Evolutionary conservation across 2,797 vertebrate species (phyloP).

Genomic region (Cuniculus paca): DNA sequence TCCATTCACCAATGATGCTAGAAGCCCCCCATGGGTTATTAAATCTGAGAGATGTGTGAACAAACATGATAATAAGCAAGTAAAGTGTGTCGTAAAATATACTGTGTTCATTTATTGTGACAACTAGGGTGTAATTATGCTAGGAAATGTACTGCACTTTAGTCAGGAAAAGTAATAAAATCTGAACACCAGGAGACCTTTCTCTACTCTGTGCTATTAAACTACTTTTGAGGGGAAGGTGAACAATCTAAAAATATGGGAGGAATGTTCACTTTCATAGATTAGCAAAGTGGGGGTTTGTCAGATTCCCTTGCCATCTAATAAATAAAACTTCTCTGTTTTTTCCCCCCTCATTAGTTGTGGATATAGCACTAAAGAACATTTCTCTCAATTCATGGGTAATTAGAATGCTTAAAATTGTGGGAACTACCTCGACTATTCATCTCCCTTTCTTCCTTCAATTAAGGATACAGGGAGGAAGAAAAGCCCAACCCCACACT

Average conservation of each 20-base stretch:
- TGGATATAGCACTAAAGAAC: slow-evolving; percentile 4
- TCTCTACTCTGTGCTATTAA: slow-evolving; percentile 67
- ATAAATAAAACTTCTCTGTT: slow-evolving; percentile 46
- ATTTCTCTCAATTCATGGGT: slow-evolving; percentile 10
- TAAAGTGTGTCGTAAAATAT: slow-evolving; percentile 79
- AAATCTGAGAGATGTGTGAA: slow-evolving; percentile 80
- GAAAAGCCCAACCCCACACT: background rate
- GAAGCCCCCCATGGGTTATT: slow-evolving; percentile 75
- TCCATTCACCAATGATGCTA: slow-evolving; percentile 65
- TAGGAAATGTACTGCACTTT: slow-evolving; percentile 77
- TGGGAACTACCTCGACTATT: background rate
- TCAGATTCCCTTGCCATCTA: background rate
- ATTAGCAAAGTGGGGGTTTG: slow-evolving; percentile 26
- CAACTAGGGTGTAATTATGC: slow-evolving; percentile 82
- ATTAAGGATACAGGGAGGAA: slow-evolving; percentile 44
- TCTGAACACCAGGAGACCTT: slow-evolving; percentile 79
- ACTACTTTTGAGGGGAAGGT: slow-evolving; percentile 75
- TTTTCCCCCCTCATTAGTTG: slow-evolving; percentile 30
- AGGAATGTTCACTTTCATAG: slow-evolving; percentile 58
- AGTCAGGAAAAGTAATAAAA: slow-evolving; percentile 79
- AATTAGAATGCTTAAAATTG: slow-evolving; percentile 46
- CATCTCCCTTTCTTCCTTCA: slow-evolving; percentile 13
- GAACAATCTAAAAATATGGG: slow-evolving; percentile 68
- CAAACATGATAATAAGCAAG: slow-evolving; percentile 83
- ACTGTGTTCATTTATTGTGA: slow-evolving; percentile 82